These are phyloP conservation scores for Ammodytes dubius DNA, from an alignment of 2,113 vertebrate genomes.

Conservation along the genomic window DNA sequence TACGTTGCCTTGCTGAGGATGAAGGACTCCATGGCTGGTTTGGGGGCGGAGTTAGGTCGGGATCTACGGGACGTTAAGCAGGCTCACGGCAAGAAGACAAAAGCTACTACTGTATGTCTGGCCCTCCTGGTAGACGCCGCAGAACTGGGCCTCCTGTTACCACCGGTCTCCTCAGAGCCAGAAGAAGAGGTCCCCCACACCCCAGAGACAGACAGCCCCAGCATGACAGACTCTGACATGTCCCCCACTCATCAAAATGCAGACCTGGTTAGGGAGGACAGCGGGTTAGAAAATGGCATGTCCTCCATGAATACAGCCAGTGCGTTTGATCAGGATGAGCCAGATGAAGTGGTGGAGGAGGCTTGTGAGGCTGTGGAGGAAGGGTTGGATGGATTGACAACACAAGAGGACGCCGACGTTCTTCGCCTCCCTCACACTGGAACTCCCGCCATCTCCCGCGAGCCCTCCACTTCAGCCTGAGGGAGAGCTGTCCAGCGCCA, in stretches of 20 bases:
- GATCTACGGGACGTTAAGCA: constrained; percentile 81
- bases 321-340: constrained; percentile 67
- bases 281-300: constrained; percentile 70
- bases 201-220: constrained; percentile 91
- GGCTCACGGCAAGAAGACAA: constrained; percentile 65
- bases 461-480: constrained; percentile 87
- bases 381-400: constrained; percentile 59
- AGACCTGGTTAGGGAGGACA: constrained; percentile 72
- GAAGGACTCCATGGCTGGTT: constrained; percentile 88
- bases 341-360: constrained; percentile 86
- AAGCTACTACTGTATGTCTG: constrained; percentile 84
- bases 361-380: constrained; percentile 90
- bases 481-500: constrained; percentile 91
- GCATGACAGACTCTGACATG: constrained; percentile 91
- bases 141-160: constrained; percentile 91
- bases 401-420: constrained; percentile 25
- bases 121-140: constrained; percentile 87
- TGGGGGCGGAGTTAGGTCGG: constrained; percentile 88
- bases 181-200: constrained; percentile 83
- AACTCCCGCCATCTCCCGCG: constrained; percentile 68
- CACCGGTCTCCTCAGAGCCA: constrained; percentile 72
- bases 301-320: constrained; percentile 12
- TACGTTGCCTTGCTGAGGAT: constrained; percentile 94
- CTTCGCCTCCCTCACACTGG: constrained; percentile 73
- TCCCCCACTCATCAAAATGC: constrained; percentile 71